These are phyloP conservation scores for Helicoverpa zea DNA, from an alignment of 1,140 invertebrate genomes.

Conservation along the genomic window DNA sequence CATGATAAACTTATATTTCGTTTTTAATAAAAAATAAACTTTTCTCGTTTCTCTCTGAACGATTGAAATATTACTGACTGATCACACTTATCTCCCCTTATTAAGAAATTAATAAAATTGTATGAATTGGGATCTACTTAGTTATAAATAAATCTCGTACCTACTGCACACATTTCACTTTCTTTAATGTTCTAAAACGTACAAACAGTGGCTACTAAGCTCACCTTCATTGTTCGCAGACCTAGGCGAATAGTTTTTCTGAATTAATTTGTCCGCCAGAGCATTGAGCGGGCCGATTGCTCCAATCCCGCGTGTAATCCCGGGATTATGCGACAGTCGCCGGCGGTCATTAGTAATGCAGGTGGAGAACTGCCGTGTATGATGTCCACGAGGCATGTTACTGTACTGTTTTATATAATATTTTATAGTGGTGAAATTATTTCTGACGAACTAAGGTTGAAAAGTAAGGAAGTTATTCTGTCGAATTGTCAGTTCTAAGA, in stretches of 20 bases:
- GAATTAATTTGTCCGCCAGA: conserved; percentile 10
- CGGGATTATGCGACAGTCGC: conserved; percentile 36
- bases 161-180: no score
- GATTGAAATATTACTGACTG: no score
- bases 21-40: no score
- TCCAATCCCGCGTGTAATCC: conserved; percentile 39
- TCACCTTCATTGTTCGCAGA: neutral
- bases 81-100: no score
- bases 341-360: conserved; percentile 34
- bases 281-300: conserved; percentile 13
- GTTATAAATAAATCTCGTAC: no score
- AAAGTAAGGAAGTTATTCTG: neutral
- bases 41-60: no score
- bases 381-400: neutral
- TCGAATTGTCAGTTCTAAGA: no score
- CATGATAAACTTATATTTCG: no score
- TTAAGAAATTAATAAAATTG: no score
- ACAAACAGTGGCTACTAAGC: neutral
- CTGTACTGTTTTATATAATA: no score
- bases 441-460: neutral
- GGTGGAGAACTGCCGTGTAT: neutral
- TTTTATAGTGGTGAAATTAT: neutral
- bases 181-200: neutral
- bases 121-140: no score
- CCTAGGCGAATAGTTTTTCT: conserved; percentile 20